Percentiles rank a stretch among this genome's conserved stretches.
Conservation (phyloP, 2,797 vertebrate species). For the Myotis myotis region DNA sequence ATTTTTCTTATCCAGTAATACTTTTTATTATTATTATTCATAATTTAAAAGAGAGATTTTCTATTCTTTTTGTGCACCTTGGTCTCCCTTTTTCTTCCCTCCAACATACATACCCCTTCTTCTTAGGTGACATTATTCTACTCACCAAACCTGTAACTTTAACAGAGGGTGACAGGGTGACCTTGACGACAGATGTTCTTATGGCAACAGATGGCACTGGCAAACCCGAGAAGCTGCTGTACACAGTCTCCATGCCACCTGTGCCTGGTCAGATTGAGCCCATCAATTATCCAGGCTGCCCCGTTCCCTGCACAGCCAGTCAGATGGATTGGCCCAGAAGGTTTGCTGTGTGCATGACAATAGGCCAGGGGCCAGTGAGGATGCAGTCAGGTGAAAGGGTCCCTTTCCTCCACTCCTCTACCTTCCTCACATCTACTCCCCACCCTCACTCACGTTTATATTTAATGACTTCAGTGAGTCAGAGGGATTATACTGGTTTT, state of each 20-base stretch:
- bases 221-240: conserved; percentile 92
- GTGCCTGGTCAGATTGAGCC: conserved; percentile 92
- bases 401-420: conserved; percentile 36
- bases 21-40: neutral
- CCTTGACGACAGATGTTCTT: conserved; percentile 95
- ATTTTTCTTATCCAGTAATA: conserved; percentile 25
- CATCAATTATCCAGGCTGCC: conserved; percentile 89
- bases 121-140: conserved; percentile 91
- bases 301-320: conserved; percentile 90
- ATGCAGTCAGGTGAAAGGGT: conserved; percentile 90
- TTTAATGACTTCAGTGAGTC: conserved; percentile 34
- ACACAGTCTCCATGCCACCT: conserved; percentile 88
- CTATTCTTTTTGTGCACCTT: conserved; percentile 39
- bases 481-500: conserved; percentile 66
- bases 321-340: conserved; percentile 92
- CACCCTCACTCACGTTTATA: neutral
- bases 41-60: neutral
- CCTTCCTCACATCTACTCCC: neutral
- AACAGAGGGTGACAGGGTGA: conserved; percentile 93
- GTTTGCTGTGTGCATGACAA: conserved; percentile 91
- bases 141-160: conserved; percentile 90
- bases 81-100: conserved; percentile 46
- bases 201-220: conserved; percentile 92
- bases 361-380: conserved; percentile 83
- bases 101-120: conserved; percentile 46